Evolutionary conservation across 2,888 invertebrate species (phyloP).

Genomic region (Drosophila infuscata): DNA sequence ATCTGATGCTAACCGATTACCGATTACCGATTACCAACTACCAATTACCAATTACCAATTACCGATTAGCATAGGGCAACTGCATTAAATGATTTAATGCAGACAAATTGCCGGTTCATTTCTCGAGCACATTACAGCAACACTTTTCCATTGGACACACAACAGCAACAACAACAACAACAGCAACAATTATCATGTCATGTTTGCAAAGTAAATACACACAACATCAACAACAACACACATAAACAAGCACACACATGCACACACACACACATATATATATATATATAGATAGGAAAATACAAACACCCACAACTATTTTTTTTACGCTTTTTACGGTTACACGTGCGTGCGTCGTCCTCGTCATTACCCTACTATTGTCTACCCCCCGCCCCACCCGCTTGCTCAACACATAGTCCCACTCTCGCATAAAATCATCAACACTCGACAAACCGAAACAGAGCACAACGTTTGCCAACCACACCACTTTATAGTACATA

Average conservation of each 20-base stretch:
- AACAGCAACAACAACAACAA: not conserved
- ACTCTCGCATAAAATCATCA: slow-evolving; percentile 46
- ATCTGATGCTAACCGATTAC: slow-evolving; percentile 12
- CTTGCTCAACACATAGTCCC: not conserved
- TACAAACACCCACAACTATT: slow-evolving; percentile 26
- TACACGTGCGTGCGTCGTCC: slow-evolving; percentile 72
- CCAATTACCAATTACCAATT: slow-evolving; percentile 9
- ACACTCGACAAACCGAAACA: slow-evolving; percentile 59
- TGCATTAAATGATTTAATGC: slow-evolving; percentile 8
- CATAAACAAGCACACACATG: slow-evolving; percentile 1
- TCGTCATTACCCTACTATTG: slow-evolving; percentile 46
- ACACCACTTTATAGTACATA: slow-evolving; percentile 25
- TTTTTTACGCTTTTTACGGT: slow-evolving; percentile 70
- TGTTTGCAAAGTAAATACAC: slow-evolving; percentile 62
- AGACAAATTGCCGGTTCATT: slow-evolving; percentile 40
- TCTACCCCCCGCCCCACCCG: not conserved
- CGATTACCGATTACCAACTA: slow-evolving; percentile 8
- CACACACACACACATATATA: not conserved
- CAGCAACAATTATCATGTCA: slow-evolving; percentile 72
- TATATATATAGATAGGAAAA: not conserved
- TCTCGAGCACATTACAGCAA: slow-evolving; percentile 33
- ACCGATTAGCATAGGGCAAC: slow-evolving; percentile 11
- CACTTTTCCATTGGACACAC: slow-evolving; percentile 44
- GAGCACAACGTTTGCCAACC: slow-evolving; percentile 54
- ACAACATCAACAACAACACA: slow-evolving; percentile 18